A percentile compares a stretch with the other conserved stretches of the same genome.
phyloP scores from a whole-genome alignment of 2,113 vertebrate genomes.

The Proteles cristata region DNA sequence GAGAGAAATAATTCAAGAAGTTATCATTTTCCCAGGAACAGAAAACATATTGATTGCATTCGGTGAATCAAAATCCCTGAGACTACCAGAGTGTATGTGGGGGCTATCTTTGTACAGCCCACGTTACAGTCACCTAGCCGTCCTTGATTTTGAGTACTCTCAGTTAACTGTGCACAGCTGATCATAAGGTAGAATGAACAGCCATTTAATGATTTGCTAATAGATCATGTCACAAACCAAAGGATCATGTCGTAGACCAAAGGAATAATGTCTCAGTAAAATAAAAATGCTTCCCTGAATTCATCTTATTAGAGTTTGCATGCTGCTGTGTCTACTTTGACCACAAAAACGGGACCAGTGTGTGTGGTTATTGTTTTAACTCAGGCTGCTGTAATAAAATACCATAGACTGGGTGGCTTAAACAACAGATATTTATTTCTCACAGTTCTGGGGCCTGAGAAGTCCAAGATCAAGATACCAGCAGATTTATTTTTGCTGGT shows the following conservation, averaged over 20 bases:
- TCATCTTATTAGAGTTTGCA: background rate
- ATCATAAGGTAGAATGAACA: background rate
- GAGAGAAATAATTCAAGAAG: background rate
- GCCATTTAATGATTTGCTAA: background rate
- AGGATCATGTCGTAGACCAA: background rate
- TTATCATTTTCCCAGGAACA: background rate
- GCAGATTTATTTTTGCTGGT: background rate
- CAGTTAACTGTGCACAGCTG: background rate
- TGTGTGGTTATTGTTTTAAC: background rate
- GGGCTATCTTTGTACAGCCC: background rate
- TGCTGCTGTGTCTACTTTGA: background rate
- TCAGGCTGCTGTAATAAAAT: background rate
- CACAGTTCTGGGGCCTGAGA: background rate
- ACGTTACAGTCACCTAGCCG: background rate
- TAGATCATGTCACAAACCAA: background rate
- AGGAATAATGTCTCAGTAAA: background rate
- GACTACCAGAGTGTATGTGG: too few species aligned
- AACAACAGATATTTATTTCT: background rate
- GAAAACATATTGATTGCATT: background rate
- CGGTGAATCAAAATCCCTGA: background rate
- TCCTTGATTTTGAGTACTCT: background rate
- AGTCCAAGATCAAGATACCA: background rate
- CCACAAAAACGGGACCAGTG: background rate
- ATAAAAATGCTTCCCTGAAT: background rate
- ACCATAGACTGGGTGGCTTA: background rate